Conservation (phyloP, 2,797 vertebrate genomes). For the Labroides dimidiatus region DNA sequence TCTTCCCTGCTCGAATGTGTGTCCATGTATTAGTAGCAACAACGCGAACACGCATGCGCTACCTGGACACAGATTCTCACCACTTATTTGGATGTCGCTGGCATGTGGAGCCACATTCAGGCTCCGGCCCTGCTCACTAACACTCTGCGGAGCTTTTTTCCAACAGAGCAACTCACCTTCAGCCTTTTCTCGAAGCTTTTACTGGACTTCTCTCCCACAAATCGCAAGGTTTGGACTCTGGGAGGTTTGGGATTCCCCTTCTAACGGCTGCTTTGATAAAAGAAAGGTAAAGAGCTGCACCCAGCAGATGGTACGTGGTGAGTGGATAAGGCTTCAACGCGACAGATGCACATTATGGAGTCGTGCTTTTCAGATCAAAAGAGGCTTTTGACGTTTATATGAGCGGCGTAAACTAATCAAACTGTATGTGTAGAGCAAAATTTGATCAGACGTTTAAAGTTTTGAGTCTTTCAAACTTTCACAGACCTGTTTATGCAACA, state of each 20-base stretch:
- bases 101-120: slow-evolving; percentile 30
- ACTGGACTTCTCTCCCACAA: slow-evolving; percentile 46
- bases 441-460: not conserved
- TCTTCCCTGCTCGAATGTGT: not conserved
- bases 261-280: slow-evolving; percentile 74
- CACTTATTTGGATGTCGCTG: slow-evolving; percentile 46
- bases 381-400: slow-evolving; percentile 39
- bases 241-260: slow-evolving; percentile 70
- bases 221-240: slow-evolving; percentile 40
- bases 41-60: slow-evolving; percentile 53
- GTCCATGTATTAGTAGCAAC: slow-evolving; percentile 28
- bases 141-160: not conserved
- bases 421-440: slow-evolving; percentile 10
- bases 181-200: slow-evolving; percentile 10
- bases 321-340: slow-evolving; percentile 66
- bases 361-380: slow-evolving; percentile 41
- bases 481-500: slow-evolving; percentile 3
- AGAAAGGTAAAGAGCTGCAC: slow-evolving; percentile 66
- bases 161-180: slow-evolving; percentile 42
- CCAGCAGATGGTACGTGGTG: slow-evolving; percentile 78
- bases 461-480: not conserved
- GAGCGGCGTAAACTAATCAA: slow-evolving; percentile 7
- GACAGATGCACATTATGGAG: slow-evolving; percentile 63
- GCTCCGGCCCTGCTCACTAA: no score
- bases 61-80: slow-evolving; percentile 26